Evolutionary conservation across 2,888 invertebrate species (phyloP).

Genomic region (Drepana falcataria): DNA sequence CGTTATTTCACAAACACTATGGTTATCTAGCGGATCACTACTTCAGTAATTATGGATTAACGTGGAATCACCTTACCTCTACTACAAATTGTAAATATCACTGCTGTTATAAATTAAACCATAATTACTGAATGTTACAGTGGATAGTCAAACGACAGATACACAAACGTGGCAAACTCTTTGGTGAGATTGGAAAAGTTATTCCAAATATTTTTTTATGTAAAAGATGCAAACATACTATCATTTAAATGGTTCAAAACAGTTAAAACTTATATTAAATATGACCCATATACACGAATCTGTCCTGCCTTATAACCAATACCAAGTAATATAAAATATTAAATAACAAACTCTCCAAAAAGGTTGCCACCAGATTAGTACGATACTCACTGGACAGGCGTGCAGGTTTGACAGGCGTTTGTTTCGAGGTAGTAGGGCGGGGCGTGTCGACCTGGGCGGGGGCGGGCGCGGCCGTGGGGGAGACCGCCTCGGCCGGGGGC

Average conservation of each 20-base stretch:
- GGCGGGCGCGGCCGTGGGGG: constrained; percentile 22
- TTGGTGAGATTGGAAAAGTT: not conserved
- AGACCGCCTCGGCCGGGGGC: constrained; percentile 18
- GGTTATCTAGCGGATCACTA: constrained; percentile 5
- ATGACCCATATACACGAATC: too few relatives aligned
- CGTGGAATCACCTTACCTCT: not conserved
- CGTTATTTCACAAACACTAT: constrained; percentile 6
- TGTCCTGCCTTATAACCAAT: too few relatives aligned
- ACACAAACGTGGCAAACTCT: not conserved
- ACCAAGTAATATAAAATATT: not conserved
- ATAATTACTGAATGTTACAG: not conserved
- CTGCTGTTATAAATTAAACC: not conserved
- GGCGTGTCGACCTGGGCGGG: constrained; percentile 18
- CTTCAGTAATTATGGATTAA: constrained; percentile 4
- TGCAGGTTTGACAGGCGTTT: constrained; percentile 69
- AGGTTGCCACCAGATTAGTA: constrained; percentile 14
- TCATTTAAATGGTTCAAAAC: too few relatives aligned
- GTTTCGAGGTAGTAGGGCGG: constrained; percentile 49
- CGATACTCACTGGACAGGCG: constrained; percentile 70
- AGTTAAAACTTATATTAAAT: too few relatives aligned
- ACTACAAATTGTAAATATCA: not conserved
- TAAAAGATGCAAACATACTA: too few relatives aligned
- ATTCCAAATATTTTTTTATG: too few relatives aligned
- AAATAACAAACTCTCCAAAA: not conserved
- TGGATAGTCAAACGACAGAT: not conserved